Base-by-base conservation (phyloP, 2,797 vertebrate species). In the Ptychobarbus kaznakovi region DNA sequence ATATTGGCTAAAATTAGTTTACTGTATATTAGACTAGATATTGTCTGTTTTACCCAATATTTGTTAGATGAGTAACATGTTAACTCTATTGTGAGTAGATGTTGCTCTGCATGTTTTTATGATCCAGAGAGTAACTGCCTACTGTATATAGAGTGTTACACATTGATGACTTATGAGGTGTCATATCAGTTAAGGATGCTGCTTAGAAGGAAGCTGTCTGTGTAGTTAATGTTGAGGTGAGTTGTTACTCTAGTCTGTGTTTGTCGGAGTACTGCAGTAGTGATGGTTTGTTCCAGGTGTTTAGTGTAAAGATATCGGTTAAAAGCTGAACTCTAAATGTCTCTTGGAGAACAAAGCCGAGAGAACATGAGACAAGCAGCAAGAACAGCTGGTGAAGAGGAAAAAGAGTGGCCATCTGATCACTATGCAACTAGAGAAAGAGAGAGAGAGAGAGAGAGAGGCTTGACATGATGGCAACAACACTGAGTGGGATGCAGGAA, bases 351-450 rank as follows among this genome's bases (percentile, higher is more conserved):
- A 83, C 82, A 83, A 83, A 76, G 32, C 32, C 10, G 18, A 35
- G 73, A 78, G 73, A 83, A 83, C 82, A 74, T 76, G 82, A 78
- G 65, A 84, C 82, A 76, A 44, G 65, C 69, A 84, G 38, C 63
- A 69, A 56, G 63, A 78, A 84, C 74, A 78, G 82, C 82, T 84
- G 74, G 63, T 70, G 74, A 68, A 84, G 74, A 78, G 73, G 73
- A 53, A 49, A 83, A 68, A 68, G 22, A 76, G 49, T 9, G 56
- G 56, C 28, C 25, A 82, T 46, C 63, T 84, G 74, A 84, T 78
- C 65, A 10, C 63, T 78, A 78, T 84, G 32, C 74, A 78, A 79
- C 40, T 77, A 25, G 76, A 80, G 46, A 49, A 28, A 28, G 69
- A 61, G 70, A 63, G 73, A 77, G 70, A 68, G 72, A 80, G 72